Evolutionary conservation across 2,888 invertebrate species (phyloP), one percentile per base, ranked within the genome.

Genomic region (Dynastes grantii): DNA sequence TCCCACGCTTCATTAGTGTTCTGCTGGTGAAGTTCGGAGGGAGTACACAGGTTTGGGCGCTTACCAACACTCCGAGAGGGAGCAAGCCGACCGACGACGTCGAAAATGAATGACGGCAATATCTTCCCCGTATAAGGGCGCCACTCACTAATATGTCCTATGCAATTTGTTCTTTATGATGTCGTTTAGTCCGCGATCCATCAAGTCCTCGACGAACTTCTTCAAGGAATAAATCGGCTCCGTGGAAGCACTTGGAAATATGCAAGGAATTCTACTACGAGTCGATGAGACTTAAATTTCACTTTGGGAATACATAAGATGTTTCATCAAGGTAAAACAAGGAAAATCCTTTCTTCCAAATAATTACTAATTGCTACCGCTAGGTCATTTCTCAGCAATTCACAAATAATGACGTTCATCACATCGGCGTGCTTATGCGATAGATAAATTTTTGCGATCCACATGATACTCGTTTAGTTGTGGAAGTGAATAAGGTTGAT

Each of bases 121-220:
- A 86, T 86, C 85, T 85, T 85, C 83, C 32, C 82, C 84, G 85
- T 83, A 84, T 83, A 82, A 86, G 85, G 84, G 85, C 83, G 83
- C 84, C 84, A 84, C 85, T 86, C 84, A 85, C 85, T 84, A 85
- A 87, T 86, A 85, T 85, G 86, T 86, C 86, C 85, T 83, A 82
- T 85, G 86, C 86, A 87, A 87, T 87, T 87, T 87, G 86, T 86
- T 85, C 86, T 86, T 87, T 87, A 87, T 86, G 87, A 87, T 84
- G 85, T 68, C 68, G 68, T 68, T 68, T 68, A 51, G 51, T 83
- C 45, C 13, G 61, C 27, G 61, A 73, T 73, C 73, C 61, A 73
- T 73, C 73, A 73, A 61, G 73, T 37, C 58, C 73, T 55, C 73
- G 58, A 73, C 68, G 49, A 68, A 68, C 68, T 51, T 27, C 51